Evolutionary conservation across 2,888 invertebrate genomes (phyloP).

Genomic region (Alviniconcha strummeri): DNA sequence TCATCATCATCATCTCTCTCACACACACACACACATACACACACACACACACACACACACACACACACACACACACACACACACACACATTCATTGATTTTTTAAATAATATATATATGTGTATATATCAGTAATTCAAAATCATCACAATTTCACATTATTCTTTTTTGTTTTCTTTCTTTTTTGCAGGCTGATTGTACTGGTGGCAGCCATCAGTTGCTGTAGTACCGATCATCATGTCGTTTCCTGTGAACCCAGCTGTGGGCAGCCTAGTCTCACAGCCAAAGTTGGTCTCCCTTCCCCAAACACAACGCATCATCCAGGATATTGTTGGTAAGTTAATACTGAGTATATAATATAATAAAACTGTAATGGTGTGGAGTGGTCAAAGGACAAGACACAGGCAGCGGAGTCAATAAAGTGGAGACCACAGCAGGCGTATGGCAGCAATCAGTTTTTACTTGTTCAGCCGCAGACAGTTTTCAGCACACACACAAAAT

Average conservation of each 20-base stretch:
- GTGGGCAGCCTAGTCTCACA: background rate
- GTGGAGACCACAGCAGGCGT: no score
- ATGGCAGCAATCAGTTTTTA: no score
- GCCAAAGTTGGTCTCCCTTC: slow-evolving; percentile 44
- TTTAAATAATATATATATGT: background rate
- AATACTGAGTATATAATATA: background rate
- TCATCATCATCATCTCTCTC: background rate
- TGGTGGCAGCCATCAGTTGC: background rate
- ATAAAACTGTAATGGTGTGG: background rate
- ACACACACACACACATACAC: background rate
- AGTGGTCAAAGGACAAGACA: background rate
- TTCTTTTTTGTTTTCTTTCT: no score
- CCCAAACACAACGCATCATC: slow-evolving; percentile 54
- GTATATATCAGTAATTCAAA: background rate
- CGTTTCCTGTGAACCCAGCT: background rate
- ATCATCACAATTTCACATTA: background rate
- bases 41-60: background rate
- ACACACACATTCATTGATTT: background rate
- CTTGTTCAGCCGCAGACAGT: no score
- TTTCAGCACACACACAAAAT: no score
- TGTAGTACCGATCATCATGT: slow-evolving; percentile 1
- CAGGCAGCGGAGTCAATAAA: no score
- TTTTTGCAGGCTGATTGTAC: no score
- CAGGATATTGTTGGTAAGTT: slow-evolving; percentile 57
- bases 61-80: background rate